Percentiles rank a stretch among this genome's conserved stretches.
These are phyloP conservation scores for Drosophila affinis DNA, from an alignment of 2,888 invertebrate genomes.

Conservation along the genomic window DNA sequence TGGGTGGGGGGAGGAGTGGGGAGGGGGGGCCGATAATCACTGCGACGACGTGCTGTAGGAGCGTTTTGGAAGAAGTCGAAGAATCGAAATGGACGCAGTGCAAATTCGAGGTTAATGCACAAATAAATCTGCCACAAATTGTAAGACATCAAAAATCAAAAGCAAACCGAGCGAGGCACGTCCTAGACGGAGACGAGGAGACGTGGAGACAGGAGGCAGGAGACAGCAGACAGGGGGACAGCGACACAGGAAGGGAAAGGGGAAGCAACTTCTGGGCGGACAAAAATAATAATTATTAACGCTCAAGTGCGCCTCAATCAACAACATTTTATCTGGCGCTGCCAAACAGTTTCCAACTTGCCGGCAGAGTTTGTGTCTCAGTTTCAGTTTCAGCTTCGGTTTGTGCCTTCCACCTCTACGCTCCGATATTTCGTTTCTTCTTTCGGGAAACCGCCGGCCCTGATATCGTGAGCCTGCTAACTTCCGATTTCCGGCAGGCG, in stretches of 20 bases:
- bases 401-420: slow-evolving; percentile 10
- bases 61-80: slow-evolving; percentile 18
- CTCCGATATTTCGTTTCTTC: slow-evolving; percentile 6
- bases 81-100: slow-evolving; percentile 60
- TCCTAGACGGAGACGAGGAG: slow-evolving; percentile 6
- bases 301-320: slow-evolving; percentile 75
- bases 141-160: slow-evolving; percentile 65
- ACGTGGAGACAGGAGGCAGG: too few species aligned
- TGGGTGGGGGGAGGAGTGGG: not conserved
- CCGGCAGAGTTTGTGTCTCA: slow-evolving; percentile 31
- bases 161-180: slow-evolving; percentile 48
- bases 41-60: slow-evolving; percentile 26
- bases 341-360: slow-evolving; percentile 40
- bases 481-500: slow-evolving; percentile 75
- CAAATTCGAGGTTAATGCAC: slow-evolving; percentile 76
- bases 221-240: not conserved
- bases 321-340: slow-evolving; percentile 72
- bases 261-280: slow-evolving; percentile 1
- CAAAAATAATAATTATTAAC: slow-evolving; percentile 70
- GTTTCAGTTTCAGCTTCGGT: slow-evolving; percentile 11
- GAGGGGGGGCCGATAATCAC: slow-evolving; percentile 60
- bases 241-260: not conserved
- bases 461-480: slow-evolving; percentile 75
- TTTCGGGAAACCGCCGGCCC: slow-evolving; percentile 61
- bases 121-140: slow-evolving; percentile 76